phyloP scores from a whole-genome alignment of 53 echinoderm and acorn worm genomes.

The Paracentrotus lividus region DNA sequence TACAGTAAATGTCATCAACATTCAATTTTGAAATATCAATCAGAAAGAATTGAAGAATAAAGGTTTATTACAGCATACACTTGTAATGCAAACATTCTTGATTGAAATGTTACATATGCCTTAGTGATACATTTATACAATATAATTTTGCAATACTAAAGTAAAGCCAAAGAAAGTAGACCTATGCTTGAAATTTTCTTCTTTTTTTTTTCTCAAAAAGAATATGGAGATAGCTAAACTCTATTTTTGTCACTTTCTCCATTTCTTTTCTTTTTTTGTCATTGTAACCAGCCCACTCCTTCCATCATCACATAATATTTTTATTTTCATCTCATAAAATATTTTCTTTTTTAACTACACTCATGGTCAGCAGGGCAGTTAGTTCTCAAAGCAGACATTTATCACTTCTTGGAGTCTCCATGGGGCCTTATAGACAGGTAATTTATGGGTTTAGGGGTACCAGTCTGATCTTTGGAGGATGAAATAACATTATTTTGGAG shows the following conservation, averaged over 20 bases:
- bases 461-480: not conserved
- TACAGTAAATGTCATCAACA: too few species aligned
- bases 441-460: slow-evolving; percentile 3
- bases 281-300: not conserved
- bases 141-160: too few species aligned
- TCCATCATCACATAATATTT: not conserved
- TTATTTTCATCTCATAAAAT: slow-evolving; percentile 45
- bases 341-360: not conserved
- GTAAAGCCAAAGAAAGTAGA: too few species aligned
- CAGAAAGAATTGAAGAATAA: too few species aligned
- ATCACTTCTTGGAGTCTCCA: not conserved
- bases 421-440: not conserved
- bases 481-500: slow-evolving; percentile 39
- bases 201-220: too few species aligned
- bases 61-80: too few species aligned
- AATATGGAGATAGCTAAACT: too few species aligned
- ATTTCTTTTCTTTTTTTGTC: not conserved
- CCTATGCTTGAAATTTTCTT: too few species aligned
- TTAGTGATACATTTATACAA: too few species aligned
- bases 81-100: too few species aligned
- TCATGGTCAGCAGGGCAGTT: slow-evolving; percentile 17
- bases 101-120: too few species aligned
- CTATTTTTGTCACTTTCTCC: not conserved
- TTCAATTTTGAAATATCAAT: too few species aligned
- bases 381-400: slow-evolving; percentile 40